Evolutionary conservation across 2,888 invertebrate species (phyloP).

Genomic region (Brenthis daphne): DNA sequence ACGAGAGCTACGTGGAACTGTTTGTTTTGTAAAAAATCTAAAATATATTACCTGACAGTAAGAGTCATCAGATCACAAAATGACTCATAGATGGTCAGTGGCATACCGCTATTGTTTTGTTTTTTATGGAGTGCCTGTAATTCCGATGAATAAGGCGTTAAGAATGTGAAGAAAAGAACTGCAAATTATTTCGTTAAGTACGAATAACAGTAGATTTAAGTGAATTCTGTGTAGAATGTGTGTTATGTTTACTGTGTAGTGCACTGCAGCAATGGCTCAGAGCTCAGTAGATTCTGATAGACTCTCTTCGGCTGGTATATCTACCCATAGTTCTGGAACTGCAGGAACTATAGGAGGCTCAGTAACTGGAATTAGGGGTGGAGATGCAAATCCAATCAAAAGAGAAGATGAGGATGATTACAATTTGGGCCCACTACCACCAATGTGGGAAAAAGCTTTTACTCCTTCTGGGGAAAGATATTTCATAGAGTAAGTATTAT

Average conservation of each 20-base stretch:
- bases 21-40: conserved; percentile 40
- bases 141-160: conserved; percentile 62
- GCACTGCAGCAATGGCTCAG: conserved; percentile 62
- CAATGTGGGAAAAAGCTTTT: conserved; percentile 98
- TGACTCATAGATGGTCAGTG: conserved; percentile 73
- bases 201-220: conserved; percentile 14
- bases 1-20: conserved; percentile 56
- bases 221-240: conserved; percentile 28
- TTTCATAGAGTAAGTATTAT: conserved; percentile 93
- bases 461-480: conserved; percentile 98
- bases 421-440: conserved; percentile 94
- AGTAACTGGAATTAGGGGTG: conserved; percentile 72
- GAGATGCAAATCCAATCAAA: conserved; percentile 61
- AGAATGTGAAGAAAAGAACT: conserved; percentile 45
- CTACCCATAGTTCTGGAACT: conserved; percentile 76
- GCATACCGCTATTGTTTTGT: conserved; percentile 69
- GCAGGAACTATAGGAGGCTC: conserved; percentile 76
- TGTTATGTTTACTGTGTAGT: conserved; percentile 23
- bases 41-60: conserved; percentile 54
- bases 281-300: conserved; percentile 76
- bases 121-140: conserved; percentile 62
- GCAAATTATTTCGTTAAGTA: conserved; percentile 40
- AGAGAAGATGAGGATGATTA: conserved; percentile 86
- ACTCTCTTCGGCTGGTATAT: conserved; percentile 75
- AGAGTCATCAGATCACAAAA: conserved; percentile 65